Evolutionary conservation across 2,888 invertebrate species (phyloP), one percentile per base, ranked within the genome.

Genomic region (Beris morrisii): DNA sequence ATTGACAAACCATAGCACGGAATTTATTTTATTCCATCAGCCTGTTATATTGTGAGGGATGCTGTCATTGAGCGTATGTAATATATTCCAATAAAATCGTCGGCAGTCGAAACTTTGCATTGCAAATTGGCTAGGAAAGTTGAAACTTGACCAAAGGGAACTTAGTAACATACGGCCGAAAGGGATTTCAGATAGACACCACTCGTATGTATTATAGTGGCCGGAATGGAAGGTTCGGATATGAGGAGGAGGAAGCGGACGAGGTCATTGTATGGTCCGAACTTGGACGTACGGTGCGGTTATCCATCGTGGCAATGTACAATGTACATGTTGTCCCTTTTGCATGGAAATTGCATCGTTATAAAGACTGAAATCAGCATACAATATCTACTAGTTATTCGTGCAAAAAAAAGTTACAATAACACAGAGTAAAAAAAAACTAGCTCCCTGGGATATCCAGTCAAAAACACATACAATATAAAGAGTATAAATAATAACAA

Each of bases 341-440:
- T 52, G 61, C 61, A 61, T 61, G 61, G 61, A 61, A 61, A 61
- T 61, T 61, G 50, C 61, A 61, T 61, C 61, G 61, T 61, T 61
- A 52, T 61, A 52, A 61, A 61, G 61, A 61, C 52, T 61, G 43
- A 61, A 61, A 61, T 61, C 61, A 61, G 61, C 61, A 61, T 61
- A 61, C 61, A 61, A 61, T 61, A 61, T 61, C 50, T 52, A 52
- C 50, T 61, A 50, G 61, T 38, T 46, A 15, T 30, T 38, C 43
- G 38, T 52, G 61, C 50, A 28, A 50, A n/a, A 52, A 50, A 61
- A 43, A 61, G 50, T 50, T 50, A 61, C 11, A 32, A 61, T 22
- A 61, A 61, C 50, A 59, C 46, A 59, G n/a, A 5, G 32, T n/a
- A 30, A 48, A 13, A 61, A 61, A 50, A 61, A 61, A 61, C 46